Evolutionary conservation across 1,140 invertebrate genomes (phyloP).

Genomic region (Mycetomoellerius zeteki): DNA sequence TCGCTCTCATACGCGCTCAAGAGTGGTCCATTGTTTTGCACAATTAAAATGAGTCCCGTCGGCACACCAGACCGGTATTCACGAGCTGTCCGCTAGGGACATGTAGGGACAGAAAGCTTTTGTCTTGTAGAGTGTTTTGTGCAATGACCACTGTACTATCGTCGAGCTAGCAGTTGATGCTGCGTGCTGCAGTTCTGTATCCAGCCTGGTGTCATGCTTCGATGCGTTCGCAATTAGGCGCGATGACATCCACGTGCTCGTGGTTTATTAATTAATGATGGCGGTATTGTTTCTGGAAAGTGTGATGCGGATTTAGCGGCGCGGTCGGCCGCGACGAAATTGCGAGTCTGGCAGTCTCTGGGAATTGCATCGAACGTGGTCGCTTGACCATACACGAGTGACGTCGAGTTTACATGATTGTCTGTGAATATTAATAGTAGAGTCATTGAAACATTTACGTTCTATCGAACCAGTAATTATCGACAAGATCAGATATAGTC

Average conservation of each 20-base stretch:
- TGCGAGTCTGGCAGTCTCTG: neutral
- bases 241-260: slow-evolving; percentile 24
- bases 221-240: slow-evolving; percentile 32
- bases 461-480: neutral
- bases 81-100: neutral
- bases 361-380: slow-evolving; percentile 10
- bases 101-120: slow-evolving; percentile 14
- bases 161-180: slow-evolving; percentile 17
- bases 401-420: neutral
- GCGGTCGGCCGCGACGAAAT: slow-evolving; percentile 12
- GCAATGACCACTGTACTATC: neutral
- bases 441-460: slow-evolving; percentile 11
- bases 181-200: neutral
- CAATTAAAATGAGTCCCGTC: slow-evolving; percentile 42
- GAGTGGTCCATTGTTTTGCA: slow-evolving; percentile 34
- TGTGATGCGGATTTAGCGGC: neutral
- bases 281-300: slow-evolving; percentile 21
- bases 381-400: neutral
- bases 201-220: neutral
- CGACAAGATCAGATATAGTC: neutral
- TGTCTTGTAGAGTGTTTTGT: slow-evolving; percentile 30
- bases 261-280: slow-evolving; percentile 55
- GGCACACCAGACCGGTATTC: slow-evolving; percentile 12
- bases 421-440: neutral
- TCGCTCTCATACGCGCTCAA: neutral